These are phyloP conservation scores for Varanus komodoensis DNA, from an alignment of 2,113 vertebrate genomes.

Conservation along the genomic window DNA sequence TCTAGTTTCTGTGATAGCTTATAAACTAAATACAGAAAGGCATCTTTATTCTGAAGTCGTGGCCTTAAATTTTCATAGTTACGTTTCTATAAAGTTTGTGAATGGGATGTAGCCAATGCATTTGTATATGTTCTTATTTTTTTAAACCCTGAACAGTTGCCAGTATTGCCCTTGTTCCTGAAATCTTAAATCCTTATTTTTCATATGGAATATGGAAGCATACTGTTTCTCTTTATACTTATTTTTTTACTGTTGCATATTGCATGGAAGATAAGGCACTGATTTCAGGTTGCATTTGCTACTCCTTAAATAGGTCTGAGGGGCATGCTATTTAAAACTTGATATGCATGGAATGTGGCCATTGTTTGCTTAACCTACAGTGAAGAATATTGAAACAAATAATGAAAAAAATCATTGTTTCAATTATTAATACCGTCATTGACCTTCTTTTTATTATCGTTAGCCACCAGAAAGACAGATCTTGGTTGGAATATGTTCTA, in stretches of 20 bases:
- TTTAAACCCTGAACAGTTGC: not conserved
- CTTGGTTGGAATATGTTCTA: conserved; percentile 91
- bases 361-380: not conserved
- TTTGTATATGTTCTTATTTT: not conserved
- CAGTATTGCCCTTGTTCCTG: not conserved
- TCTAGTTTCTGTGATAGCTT: not conserved
- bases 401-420: not conserved
- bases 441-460: conserved; percentile 32
- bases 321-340: not conserved
- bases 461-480: conserved; percentile 92
- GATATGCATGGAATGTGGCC: not conserved
- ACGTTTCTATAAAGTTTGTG: not conserved
- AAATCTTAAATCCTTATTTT: not conserved
- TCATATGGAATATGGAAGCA: not conserved
- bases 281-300: not conserved
- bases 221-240: not conserved
- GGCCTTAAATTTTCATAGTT: not conserved
- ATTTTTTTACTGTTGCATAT: not conserved
- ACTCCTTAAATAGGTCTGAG: not conserved
- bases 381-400: not conserved
- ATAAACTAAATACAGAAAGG: not conserved
- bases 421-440: conserved; percentile 28
- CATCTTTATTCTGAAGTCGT: not conserved
- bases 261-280: not conserved
- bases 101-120: not conserved